Conservation (phyloP, 2,113 vertebrate genomes). For the Oryzias woworae region DNA sequence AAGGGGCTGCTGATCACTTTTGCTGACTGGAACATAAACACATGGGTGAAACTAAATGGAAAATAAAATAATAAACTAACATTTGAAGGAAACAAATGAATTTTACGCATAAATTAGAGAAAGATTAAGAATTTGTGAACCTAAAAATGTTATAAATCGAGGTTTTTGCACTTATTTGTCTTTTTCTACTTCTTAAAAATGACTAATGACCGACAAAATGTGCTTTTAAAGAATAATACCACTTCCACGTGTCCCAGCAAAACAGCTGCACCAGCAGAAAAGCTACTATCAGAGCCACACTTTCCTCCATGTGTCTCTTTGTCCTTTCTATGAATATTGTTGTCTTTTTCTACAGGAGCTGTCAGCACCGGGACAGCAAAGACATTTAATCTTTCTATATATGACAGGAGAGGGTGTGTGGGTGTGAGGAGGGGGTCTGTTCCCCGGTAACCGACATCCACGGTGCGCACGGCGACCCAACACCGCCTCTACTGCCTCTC, state of each 20-base stretch:
- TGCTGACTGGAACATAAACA: slow-evolving; percentile 13
- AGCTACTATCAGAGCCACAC: slow-evolving; percentile 46
- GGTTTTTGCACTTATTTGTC: neutral
- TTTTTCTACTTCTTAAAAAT: neutral
- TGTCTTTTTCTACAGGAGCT: slow-evolving; percentile 60
- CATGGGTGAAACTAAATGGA: too few species aligned
- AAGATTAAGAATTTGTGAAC: too few species aligned
- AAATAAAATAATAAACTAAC: too few species aligned
- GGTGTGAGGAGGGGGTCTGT: slow-evolving; percentile 38
- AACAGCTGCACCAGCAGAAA: slow-evolving; percentile 70
- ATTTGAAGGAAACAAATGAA: too few species aligned
- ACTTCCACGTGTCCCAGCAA: slow-evolving; percentile 27
- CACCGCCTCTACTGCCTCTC: slow-evolving; percentile 69
- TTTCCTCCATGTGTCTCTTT: slow-evolving; percentile 31
- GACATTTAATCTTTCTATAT: slow-evolving; percentile 67
- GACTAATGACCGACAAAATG: neutral
- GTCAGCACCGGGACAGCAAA: slow-evolving; percentile 62
- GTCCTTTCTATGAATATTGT: slow-evolving; percentile 64
- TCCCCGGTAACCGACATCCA: slow-evolving; percentile 48
- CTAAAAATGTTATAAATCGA: too few species aligned
- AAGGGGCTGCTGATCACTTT: slow-evolving; percentile 5
- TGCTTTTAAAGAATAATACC: too few species aligned
- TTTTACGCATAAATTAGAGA: too few species aligned
- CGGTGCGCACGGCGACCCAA: slow-evolving; percentile 51
- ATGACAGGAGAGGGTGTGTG: slow-evolving; percentile 48